These are phyloP conservation scores for Cervus canadensis DNA, from an alignment of 2,113 vertebrate genomes.

Conservation along the genomic window DNA sequence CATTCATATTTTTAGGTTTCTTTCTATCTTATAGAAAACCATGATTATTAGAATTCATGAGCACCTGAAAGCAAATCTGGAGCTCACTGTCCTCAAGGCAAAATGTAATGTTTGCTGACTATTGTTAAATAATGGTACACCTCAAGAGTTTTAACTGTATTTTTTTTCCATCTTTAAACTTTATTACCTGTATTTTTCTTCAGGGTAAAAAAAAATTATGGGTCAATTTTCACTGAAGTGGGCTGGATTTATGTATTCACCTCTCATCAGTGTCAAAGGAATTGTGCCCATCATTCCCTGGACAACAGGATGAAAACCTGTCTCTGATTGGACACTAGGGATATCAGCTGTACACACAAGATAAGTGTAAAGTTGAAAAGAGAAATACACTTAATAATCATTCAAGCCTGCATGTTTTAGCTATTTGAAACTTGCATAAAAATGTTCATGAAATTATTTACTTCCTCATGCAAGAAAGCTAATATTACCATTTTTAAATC, in stretches of 20 bases:
- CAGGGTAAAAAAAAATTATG: conserved; percentile 71
- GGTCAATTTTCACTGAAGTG: conserved; percentile 71
- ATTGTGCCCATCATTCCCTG: conserved; percentile 12
- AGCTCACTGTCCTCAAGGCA: neutral
- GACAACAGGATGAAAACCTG: conserved; percentile 53
- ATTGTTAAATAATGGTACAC: conserved; percentile 43
- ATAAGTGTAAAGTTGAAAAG: conserved; percentile 58
- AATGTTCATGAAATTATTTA: conserved; percentile 29
- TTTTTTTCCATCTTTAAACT: conserved; percentile 55
- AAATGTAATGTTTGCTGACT: conserved; percentile 23
- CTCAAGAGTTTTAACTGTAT: neutral
- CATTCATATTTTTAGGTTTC: neutral
- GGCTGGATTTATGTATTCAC: conserved; percentile 53
- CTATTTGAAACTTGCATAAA: neutral
- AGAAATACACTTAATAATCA: conserved; percentile 41
- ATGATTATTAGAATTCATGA: neutral
- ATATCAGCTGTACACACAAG: conserved; percentile 54
- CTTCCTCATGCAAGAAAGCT: neutral
- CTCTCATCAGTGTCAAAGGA: conserved; percentile 58
- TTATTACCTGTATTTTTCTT: conserved; percentile 69
- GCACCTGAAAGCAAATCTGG: neutral
- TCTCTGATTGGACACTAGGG: conserved; percentile 61
- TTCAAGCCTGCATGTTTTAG: conserved; percentile 21
- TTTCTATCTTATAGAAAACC: neutral
- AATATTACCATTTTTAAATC: neutral